Evolutionary conservation across 2,888 invertebrate species (phyloP), one percentile per base, ranked within the genome.

Genomic region (Phytoseiulus persimilis): DNA sequence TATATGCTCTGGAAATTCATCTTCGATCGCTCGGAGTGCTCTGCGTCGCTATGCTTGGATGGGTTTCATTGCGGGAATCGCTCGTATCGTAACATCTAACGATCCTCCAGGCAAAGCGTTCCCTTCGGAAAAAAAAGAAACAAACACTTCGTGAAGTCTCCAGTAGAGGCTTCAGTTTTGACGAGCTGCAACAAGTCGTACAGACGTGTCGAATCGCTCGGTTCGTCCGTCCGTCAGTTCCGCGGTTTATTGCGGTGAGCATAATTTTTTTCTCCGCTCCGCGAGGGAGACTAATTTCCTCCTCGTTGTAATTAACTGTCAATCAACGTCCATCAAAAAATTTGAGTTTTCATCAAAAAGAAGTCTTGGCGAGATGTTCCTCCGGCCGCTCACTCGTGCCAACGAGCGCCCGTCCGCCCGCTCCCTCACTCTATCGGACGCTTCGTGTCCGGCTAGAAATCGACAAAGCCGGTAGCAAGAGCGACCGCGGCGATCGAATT

Each of bases 301-400:
- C 6, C 33, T 31, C 39, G 39, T 33, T 45, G 87, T 87, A 87
- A 87, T 87, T 87, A 87, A 45, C 87, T 87, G 87, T 32, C 87
- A 87, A 87, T 87, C 87, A 87, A 87, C 32, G 87, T 87, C 87
- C 23, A 87, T 87, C 32, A 39, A 87, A 87, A 87, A 33, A 45
- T 87, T 45, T 39, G 45, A 87, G 45, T 87, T 87, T 87, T 65
- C 65, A 65, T 65, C 65, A 65, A 65, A 39, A 65, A 65, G 65
- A 65, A 65, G 65, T 65, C 65, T 65, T 65, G 65, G 65, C 65
- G 65, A 18, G 65, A 65, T 65, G 65, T 65, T 65, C 65, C 23
- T 65, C 18, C 14, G 23, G 14, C 28, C 65, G 65, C 28, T 65
- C 65, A 9, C 39, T 39, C 39, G n/a, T n/a, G n/a, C n/a, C 39